phyloP scores from a whole-genome alignment of 2,888 invertebrate species.

The Thelaira solivaga region DNA sequence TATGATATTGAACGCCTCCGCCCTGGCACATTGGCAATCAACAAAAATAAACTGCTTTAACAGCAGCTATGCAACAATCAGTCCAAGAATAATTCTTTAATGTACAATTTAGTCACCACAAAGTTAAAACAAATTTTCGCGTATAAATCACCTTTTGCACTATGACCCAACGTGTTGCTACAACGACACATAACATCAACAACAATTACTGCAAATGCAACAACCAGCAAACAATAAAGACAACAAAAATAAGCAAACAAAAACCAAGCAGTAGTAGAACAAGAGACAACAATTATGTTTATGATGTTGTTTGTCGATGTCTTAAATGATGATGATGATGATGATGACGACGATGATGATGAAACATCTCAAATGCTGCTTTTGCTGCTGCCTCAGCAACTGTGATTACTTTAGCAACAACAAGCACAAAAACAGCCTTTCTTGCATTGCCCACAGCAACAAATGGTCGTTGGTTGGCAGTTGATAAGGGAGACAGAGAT shows the following conservation, averaged over 20 bases:
- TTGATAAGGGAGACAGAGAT: not conserved
- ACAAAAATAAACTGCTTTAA: constrained; percentile 10
- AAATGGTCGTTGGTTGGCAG: not conserved
- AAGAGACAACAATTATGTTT: constrained; percentile 55
- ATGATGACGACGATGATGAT: constrained; percentile 25
- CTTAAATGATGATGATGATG: constrained; percentile 22
- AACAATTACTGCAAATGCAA: constrained; percentile 50
- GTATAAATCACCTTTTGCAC: constrained; percentile 63
- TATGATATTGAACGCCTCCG: constrained; percentile 55
- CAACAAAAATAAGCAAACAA: constrained; percentile 11
- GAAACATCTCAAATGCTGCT: constrained; percentile 48
- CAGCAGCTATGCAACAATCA: not conserved
- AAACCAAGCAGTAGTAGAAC: constrained; percentile 49
- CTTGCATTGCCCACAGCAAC: not conserved
- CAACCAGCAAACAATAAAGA: constrained; percentile 18
- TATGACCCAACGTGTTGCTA: constrained; percentile 62
- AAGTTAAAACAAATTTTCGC: constrained; percentile 61
- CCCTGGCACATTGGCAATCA: constrained; percentile 52
- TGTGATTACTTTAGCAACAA: constrained; percentile 57
- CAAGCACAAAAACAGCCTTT: constrained; percentile 30
- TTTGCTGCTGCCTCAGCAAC: constrained; percentile 4
- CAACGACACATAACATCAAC: constrained; percentile 57
- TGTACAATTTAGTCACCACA: constrained; percentile 45
- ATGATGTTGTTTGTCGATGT: constrained; percentile 55
- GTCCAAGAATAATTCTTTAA: constrained; percentile 37